Evolutionary conservation across 2,888 invertebrate species (phyloP), one percentile per base, ranked within the genome.

Genomic region (Rotaria sp.): DNA sequence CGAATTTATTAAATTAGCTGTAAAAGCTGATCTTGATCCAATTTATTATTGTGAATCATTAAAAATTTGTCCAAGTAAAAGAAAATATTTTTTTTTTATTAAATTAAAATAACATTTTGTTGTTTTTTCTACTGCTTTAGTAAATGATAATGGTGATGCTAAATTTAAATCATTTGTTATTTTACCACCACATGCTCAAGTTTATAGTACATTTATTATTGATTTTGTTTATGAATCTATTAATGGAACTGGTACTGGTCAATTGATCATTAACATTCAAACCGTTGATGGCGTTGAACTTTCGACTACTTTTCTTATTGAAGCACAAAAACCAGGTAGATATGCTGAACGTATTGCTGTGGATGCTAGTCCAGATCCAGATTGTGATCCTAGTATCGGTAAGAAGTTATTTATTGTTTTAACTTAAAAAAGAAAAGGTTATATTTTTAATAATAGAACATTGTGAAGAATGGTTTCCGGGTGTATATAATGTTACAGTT

Each of bases 211-310:
- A 38, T 86, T 87, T 52, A 41, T 55, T 45, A 85, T 89, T 48
- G 87, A 86, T 38, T 85, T 89, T 24, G 87, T 86, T 30, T 89
- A 88, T 86, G 85, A 85, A 0, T 88, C 89, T 4, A 88, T 88
- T 48, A 90, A 90, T 86, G 90, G 90, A 11, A 90, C 90, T 2
- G 90, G 90, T 24, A 90, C 89, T 41, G 89, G 90, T 26, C 89
- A 89, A 85, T 87, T 89, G 59, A 86, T 87, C 55, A 85, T 89
- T 10, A 87, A 87, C 13, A 86, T 89, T 30, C 85, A 85, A 30
- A 89, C 90, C 30, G 89, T 90, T 35, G 90, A 90, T 86, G 88
- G 88, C 41, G 87, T 89, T 13, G 89, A 89, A 67, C 87, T 90
- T 13, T 89, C 89, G 89, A 86, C 87, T 50, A 86, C 86, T 11